Base-by-base conservation (phyloP, 2,797 vertebrate species). In the Myotis vivesi region DNA sequence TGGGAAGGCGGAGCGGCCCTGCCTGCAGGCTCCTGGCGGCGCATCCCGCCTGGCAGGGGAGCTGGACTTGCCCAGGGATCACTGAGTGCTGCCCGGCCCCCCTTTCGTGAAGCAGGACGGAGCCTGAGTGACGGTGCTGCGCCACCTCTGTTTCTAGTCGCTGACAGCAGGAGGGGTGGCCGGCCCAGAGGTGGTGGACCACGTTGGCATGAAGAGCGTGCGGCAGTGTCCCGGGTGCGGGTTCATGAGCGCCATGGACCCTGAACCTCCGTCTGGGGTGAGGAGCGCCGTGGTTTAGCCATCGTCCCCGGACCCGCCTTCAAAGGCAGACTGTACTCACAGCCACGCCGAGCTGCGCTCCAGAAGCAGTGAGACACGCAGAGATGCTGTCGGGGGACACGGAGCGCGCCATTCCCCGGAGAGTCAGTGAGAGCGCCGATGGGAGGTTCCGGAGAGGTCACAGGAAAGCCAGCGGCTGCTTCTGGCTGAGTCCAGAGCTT, bases 401-500 rank as follows among this genome's bases (percentile, higher is more conserved):
- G 98, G 97, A 97, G 97, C 95, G 71, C 97, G 98, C 98, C 96
- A 95, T 96, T 98, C 97, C 97, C 98, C 97, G 97, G 97, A 97
- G 98, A 98, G 98, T 98, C 98, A 98, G 98, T 97, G 95, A 97
- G 94, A 98, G 96, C 96, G 97, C 98, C 98, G 98, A 98, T 98
- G 98, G 98, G 98, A 98, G 98, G 98, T 98, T 98, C 98, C 95
- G 97, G 98, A 97, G 97, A 97, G 98, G 98, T 98, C 98, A 98
- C 96, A 97, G 95, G 98, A 98, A 98, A 98, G 98, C 98, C 98
- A 98, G 93, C 77, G 23, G 97, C 97, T 97, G 97, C 97, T 97
- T 98, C 97, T 97, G 98, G 97, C 97, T 89, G 97, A 97, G 96
- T 97, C 98, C 98, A 97, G 98, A 98, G 97, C 98, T 97, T 98